Base-by-base conservation (phyloP, 2,797 vertebrate species). In the Valencia hispanica region DNA sequence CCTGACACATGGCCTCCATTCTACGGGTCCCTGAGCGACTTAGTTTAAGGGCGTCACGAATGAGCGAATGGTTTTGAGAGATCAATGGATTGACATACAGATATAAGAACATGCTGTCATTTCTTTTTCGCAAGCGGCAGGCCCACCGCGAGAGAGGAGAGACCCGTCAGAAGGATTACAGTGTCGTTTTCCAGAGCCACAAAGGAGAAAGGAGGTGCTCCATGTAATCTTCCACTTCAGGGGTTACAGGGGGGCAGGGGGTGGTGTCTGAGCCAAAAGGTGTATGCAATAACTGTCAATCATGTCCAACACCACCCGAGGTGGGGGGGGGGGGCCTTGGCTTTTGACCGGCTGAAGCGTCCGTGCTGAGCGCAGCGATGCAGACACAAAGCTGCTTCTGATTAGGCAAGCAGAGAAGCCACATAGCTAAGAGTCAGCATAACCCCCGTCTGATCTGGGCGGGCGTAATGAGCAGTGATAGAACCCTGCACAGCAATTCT, bases 1-100 rank as follows among this genome's bases (percentile, higher is more conserved):
- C 86, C 85, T 90, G 93, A 93, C 90, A 92, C 92, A 86, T 87
- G 89, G 85, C 87, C 88, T 90, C 82, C 73, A 91, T 92, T 90
- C 83, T 65, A 34, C 5, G 15, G 69, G 75, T 85, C 80, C 84
- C 77, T 74, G 53, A 82, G 71, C 70, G 78, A 82, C 86, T 86
- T 32, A 68, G 79, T 81, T 88, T 79, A 73, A 70, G 63, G 73
- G 78, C 76, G 78, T 75, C 68, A 74, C 48, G 36, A 63, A 80
- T 18, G 25, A 65, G 81, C 68, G 27, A 32, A 72, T 25, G 61
- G 74, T 78, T 72, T n/a, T 75, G 55, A 75, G 30, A 45, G 63
- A 80, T 76, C 45, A 79, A 80, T 73, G 78, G 75, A 85, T 27
- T 70, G 78, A 79, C n/a, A 59, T 70, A 77, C 17, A 41, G 45